phyloP scores from a whole-genome alignment of 2,113 vertebrate genomes.

The Dipodomys merriami region DNA sequence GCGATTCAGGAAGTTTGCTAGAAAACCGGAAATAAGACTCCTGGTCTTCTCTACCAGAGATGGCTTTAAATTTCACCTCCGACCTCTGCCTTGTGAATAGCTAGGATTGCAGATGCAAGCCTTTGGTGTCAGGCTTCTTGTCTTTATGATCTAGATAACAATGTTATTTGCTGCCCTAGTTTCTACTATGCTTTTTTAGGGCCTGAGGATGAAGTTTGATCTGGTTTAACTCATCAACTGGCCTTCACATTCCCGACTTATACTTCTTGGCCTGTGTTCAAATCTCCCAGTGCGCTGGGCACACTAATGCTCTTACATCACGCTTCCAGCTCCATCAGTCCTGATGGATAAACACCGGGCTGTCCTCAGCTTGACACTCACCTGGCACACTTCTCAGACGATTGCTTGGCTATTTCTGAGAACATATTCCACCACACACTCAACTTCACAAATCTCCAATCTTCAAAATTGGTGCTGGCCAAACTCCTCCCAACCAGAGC shows the following conservation, averaged over 20 bases:
- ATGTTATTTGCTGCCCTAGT: not conserved
- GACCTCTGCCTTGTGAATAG: too few species aligned
- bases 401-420: not conserved
- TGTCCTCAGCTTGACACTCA: not conserved
- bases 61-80: too few species aligned
- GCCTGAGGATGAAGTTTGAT: not conserved
- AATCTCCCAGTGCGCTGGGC: not conserved
- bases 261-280: not conserved
- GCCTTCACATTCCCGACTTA: not conserved
- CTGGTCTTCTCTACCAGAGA: too few species aligned
- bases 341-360: not conserved
- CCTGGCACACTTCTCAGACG: not conserved
- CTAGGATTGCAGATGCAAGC: too few species aligned
- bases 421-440: not conserved
- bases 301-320: too few species aligned
- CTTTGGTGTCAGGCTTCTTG: too few species aligned
- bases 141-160: not conserved
- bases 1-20: too few species aligned
- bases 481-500: not conserved
- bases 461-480: not conserved
- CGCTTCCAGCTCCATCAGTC: not conserved
- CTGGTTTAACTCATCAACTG: not conserved
- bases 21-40: too few species aligned
- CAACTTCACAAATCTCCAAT: not conserved
- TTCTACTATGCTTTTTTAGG: not conserved